A percentile compares a stretch with the other conserved stretches of the same genome.
phyloP scores from a whole-genome alignment of 2,113 vertebrate species.

The Cervus canadensis region DNA sequence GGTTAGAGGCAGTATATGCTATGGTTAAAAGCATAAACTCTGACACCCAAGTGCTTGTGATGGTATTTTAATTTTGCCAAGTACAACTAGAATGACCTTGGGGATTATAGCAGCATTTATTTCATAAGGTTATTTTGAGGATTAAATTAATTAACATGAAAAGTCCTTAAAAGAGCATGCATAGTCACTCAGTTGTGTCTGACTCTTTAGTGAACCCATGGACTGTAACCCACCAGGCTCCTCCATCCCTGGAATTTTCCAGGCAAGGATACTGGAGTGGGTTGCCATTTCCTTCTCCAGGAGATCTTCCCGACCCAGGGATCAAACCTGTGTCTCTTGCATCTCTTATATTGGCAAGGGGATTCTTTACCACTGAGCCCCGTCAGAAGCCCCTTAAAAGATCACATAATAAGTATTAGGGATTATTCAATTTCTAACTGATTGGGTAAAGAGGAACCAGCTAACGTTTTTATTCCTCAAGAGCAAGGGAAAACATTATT shows the following conservation, averaged over 20 bases:
- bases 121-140: not conserved
- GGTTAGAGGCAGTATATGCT: not conserved
- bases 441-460: not conserved
- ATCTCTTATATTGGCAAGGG: not conserved
- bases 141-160: not conserved
- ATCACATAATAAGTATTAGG: not conserved
- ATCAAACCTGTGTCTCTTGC: not conserved
- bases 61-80: not conserved
- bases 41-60: not conserved
- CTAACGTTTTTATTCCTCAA: not conserved
- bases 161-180: not conserved
- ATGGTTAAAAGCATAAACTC: not conserved
- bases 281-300: not conserved
- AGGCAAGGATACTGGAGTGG: not conserved
- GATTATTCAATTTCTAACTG: not conserved
- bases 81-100: not conserved
- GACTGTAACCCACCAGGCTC: not conserved
- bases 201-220: not conserved
- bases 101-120: not conserved
- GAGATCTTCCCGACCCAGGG: not conserved
- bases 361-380: not conserved
- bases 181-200: not conserved
- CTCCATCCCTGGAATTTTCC: not conserved
- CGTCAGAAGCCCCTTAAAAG: accelerated
- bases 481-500: not conserved